phyloP scores from a whole-genome alignment of 1,140 invertebrate genomes.

The Hestina assimilis region DNA sequence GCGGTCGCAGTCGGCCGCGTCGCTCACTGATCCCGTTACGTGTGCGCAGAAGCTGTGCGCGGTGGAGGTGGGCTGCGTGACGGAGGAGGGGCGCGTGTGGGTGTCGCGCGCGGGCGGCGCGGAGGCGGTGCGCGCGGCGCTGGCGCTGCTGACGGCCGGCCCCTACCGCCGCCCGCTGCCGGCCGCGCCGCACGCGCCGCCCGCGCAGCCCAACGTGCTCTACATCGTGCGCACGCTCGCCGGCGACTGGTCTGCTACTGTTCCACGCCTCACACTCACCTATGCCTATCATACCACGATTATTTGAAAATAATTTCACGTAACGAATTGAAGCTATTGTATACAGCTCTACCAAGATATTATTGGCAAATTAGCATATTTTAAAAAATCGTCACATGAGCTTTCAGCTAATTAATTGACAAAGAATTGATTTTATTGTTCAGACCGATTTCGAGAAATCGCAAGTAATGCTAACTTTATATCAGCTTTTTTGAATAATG shows the following conservation, averaged over 20 bases:
- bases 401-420: no score
- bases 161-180: slow-evolving; percentile 69
- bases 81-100: slow-evolving; percentile 70
- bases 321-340: no score
- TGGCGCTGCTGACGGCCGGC: slow-evolving; percentile 58
- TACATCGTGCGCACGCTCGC: slow-evolving; percentile 69
- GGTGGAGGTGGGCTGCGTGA: slow-evolving; percentile 69
- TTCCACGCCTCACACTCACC: background rate
- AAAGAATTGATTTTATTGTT: no score
- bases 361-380: no score
- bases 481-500: no score
- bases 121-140: slow-evolving; percentile 49
- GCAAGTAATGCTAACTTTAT: no score
- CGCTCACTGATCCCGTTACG: background rate
- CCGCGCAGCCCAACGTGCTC: slow-evolving; percentile 46
- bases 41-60: slow-evolving; percentile 49
- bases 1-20: background rate
- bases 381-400: no score
- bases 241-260: slow-evolving; percentile 55
- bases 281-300: no score
- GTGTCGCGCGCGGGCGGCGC: slow-evolving; percentile 62
- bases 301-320: no score
- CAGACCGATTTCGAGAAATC: no score
- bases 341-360: no score
- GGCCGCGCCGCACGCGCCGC: slow-evolving; percentile 57